Evolutionary conservation across 2,797 vertebrate genomes (phyloP).

Genomic region (Hyperoplus immaculatus): DNA sequence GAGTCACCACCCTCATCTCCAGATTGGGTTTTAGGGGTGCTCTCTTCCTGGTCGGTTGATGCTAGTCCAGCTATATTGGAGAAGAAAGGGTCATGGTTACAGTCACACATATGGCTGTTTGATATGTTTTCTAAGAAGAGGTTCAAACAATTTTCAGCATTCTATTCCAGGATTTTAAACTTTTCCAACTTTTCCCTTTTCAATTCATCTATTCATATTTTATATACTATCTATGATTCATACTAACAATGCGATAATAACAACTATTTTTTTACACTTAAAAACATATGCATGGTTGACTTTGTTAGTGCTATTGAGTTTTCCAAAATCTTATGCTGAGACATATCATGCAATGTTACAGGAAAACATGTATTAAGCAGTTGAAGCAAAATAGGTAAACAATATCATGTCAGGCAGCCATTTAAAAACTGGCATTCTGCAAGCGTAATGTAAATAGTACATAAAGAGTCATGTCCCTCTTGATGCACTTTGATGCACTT

Average conservation of each 20-base stretch:
- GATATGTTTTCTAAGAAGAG: not conserved
- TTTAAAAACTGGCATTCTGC: not conserved
- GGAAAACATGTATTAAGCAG: not conserved
- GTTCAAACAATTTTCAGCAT: not conserved
- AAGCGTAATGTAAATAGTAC: not conserved
- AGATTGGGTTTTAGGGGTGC: not conserved
- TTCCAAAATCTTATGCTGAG: not conserved
- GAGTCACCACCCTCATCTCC: not conserved
- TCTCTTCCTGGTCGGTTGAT: not conserved
- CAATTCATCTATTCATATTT: not conserved
- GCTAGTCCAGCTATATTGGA: not conserved
- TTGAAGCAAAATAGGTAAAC: not conserved
- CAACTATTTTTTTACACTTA: no score
- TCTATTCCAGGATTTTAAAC: not conserved
- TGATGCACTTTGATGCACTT: not conserved
- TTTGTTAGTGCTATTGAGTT: not conserved
- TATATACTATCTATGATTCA: no score
- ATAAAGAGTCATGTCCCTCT: conserved; percentile 1
- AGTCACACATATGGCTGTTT: not conserved
- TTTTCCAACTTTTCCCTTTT: not conserved
- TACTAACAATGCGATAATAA: no score
- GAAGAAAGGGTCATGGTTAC: not conserved
- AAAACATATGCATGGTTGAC: not conserved
- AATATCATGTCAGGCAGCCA: not conserved
- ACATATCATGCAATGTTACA: not conserved